Evolutionary conservation across 2,113 vertebrate species (phyloP).

Genomic region (Buteo buteo): DNA sequence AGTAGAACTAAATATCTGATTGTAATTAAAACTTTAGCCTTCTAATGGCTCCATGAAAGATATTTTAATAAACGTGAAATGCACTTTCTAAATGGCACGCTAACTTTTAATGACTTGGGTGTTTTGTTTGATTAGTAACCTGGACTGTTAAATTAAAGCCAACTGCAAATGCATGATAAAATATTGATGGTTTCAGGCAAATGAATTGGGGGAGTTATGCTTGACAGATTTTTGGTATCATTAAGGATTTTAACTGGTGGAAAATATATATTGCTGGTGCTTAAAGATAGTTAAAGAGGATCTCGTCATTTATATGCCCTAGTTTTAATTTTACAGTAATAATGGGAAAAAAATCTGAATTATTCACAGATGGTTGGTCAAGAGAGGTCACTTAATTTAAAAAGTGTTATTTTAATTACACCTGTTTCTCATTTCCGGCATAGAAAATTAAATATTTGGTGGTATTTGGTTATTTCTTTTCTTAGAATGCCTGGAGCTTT

Average conservation of each 20-base stretch:
- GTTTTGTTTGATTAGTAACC: slow-evolving; percentile 87
- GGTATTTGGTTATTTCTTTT: slow-evolving; percentile 75
- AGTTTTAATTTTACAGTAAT: slow-evolving; percentile 83
- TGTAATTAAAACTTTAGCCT: slow-evolving; percentile 86
- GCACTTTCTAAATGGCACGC: slow-evolving; percentile 85
- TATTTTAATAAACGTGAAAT: slow-evolving; percentile 87
- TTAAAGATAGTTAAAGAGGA: slow-evolving; percentile 84
- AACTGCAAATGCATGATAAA: slow-evolving; percentile 85
- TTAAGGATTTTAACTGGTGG: slow-evolving; percentile 85
- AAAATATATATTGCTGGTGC: slow-evolving; percentile 84
- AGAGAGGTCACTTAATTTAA: slow-evolving; percentile 85
- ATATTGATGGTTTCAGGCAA: slow-evolving; percentile 86
- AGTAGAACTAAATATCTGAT: slow-evolving; percentile 85
- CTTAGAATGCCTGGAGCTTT: slow-evolving; percentile 64
- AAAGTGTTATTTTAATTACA: slow-evolving; percentile 84
- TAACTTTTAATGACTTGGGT: slow-evolving; percentile 88
- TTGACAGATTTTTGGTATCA: slow-evolving; percentile 83
- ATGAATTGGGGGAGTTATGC: slow-evolving; percentile 82
- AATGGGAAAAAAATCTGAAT: slow-evolving; percentile 76
- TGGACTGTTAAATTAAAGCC: slow-evolving; percentile 87
- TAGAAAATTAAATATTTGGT: slow-evolving; percentile 81
- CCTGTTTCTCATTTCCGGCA: slow-evolving; percentile 80
- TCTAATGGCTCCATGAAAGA: slow-evolving; percentile 84
- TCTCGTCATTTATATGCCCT: slow-evolving; percentile 78
- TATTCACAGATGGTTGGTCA: slow-evolving; percentile 84